Evolutionary conservation across 2,888 invertebrate species (phyloP).

Genomic region (Pterobdella sp.): DNA sequence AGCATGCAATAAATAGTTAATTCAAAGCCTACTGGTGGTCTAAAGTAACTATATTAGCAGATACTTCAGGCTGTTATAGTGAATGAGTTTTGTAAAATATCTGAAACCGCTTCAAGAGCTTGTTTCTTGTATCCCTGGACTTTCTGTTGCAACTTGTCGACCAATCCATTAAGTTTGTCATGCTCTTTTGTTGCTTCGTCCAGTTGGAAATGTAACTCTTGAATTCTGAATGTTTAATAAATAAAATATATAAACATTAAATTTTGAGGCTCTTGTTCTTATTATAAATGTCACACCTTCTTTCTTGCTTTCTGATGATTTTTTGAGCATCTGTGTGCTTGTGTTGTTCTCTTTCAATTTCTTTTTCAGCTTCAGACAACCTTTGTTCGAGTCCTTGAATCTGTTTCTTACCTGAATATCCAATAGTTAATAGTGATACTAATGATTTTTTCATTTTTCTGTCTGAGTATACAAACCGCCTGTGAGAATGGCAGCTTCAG

Average conservation of each 20-base stretch:
- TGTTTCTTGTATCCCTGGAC: constrained; percentile 25
- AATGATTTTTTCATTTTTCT: not conserved
- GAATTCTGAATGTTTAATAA: constrained; percentile 35
- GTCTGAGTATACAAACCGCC: constrained; percentile 69
- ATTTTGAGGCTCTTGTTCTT: constrained; percentile 6
- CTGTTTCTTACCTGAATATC: constrained; percentile 65
- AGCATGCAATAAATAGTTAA: not conserved
- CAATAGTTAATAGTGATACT: not conserved
- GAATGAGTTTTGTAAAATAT: not conserved
- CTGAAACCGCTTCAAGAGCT: constrained; percentile 15
- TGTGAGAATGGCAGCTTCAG: constrained; percentile 92
- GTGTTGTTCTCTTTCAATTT: constrained; percentile 93
- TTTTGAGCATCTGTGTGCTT: constrained; percentile 73
- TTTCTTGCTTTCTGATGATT: constrained; percentile 28
- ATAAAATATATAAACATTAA: not conserved
- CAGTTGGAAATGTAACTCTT: constrained; percentile 56
- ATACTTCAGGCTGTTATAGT: too few species aligned
- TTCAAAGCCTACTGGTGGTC: too few species aligned
- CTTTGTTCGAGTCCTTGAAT: constrained; percentile 83
- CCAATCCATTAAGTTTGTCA: constrained; percentile 19
- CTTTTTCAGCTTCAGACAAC: constrained; percentile 57
- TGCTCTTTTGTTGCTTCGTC: constrained; percentile 28
- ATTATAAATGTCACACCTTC: constrained; percentile 12
- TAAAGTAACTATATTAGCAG: too few species aligned
- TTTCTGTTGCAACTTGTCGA: constrained; percentile 22